Base-by-base conservation (phyloP, 1,140 invertebrate species). In the Meteorus sp. region DNA sequence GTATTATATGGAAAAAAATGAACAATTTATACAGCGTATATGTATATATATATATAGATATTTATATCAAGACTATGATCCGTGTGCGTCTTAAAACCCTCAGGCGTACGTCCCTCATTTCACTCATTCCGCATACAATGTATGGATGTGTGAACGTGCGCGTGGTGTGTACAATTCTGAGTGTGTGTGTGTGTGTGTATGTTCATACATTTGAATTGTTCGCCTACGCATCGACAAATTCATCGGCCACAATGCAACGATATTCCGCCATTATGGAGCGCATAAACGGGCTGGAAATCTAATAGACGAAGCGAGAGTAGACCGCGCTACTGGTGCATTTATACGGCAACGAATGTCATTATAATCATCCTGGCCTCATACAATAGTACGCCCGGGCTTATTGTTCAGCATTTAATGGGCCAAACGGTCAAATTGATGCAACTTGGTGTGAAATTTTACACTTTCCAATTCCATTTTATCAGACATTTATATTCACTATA, bases 391-490 rank as follows among this genome's bases (percentile, higher is more conserved):
- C 15, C 8, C 15, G 13, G 35, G 35, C 3, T 39, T 39, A 39
- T 39, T 39, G 35, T 39, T 39, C 13, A 13, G 3, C n/a, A n/a
- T 13, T 39, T 39, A 39, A 39, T 39, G 35, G 13, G 35, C 35
- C 8, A 39, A 39, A 39, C 35, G 35, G 15, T 39, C 35, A 39
- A 39, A 39, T 39, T 39, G 35, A 39, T 39, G 35, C 35, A 39
- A 39, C 11, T 39, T 13, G 35, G 11, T 13, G 13, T 39, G 35
- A 5, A 39, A 39, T 39, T 39, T 39, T 13, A 39, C 35, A 39
- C 35, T 39, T 13, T n/a, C 35, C 35, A n/a, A 39, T 39, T 39
- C 3, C n/a, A n/a, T n/a, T n/a, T n/a, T n/a, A n/a, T n/a, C n/a
- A n/a, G n/a, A n/a, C n/a, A n/a, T n/a, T n/a, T n/a, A n/a, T n/a